These are phyloP conservation scores for Drosophila ercepeae DNA, from an alignment of 1,140 invertebrate species.

Conservation along the genomic window DNA sequence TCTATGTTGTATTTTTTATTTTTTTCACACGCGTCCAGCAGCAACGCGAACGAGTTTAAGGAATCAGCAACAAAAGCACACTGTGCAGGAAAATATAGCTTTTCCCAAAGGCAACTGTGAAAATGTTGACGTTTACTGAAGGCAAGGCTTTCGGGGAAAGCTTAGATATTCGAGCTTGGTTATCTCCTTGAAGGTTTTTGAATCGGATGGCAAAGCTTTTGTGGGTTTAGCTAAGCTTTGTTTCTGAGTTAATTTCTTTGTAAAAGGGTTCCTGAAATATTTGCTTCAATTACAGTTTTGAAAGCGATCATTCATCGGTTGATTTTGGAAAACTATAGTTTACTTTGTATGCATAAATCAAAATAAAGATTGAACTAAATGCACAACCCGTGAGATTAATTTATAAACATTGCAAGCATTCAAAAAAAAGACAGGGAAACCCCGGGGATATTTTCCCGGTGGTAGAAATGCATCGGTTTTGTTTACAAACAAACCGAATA, in stretches of 20 bases:
- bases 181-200: constrained; percentile 44
- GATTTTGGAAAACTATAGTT: too few species aligned
- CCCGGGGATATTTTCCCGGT: neutral
- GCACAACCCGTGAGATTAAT: neutral
- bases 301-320: too few species aligned
- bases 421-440: neutral
- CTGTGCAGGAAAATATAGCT: constrained; percentile 71
- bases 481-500: constrained; percentile 32
- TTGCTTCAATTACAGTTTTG: too few species aligned
- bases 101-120: constrained; percentile 59
- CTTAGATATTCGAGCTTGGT: constrained; percentile 20
- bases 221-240: constrained; percentile 11
- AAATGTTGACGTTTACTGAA: constrained; percentile 47
- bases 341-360: too few species aligned
- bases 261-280: neutral
- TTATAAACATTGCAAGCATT: too few species aligned
- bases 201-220: constrained; percentile 16
- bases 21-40: constrained; percentile 64
- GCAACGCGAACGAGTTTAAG: constrained; percentile 76
- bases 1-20: constrained; percentile 47
- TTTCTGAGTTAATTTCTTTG: neutral
- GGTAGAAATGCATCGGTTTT: neutral
- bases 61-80: constrained; percentile 78
- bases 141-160: constrained; percentile 23
- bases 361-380: neutral